These are phyloP conservation scores for Crocodylus rhombifer DNA, from an alignment of 2,797 vertebrate species.

Conservation along the genomic window DNA sequence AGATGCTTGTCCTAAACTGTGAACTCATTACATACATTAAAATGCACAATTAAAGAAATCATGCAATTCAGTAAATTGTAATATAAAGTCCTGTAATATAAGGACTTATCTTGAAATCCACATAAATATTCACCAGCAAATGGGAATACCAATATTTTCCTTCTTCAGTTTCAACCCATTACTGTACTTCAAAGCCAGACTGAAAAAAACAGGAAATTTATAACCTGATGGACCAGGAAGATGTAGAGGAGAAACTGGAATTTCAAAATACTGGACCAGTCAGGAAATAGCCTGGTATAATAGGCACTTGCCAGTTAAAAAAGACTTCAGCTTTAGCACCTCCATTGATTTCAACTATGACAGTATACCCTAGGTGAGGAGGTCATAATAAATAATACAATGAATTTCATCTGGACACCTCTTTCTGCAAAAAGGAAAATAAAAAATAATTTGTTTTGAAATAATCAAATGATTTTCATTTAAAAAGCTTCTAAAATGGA, in stretches of 20 bases:
- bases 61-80: not conserved
- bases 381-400: not conserved
- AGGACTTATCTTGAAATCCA: not conserved
- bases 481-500: accelerated
- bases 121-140: accelerated
- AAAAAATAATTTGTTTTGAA: not conserved
- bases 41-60: not conserved
- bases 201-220: not conserved
- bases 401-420: not conserved
- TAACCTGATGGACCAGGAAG: not conserved
- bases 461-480: not conserved
- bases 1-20: not conserved
- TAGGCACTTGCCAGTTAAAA: not conserved
- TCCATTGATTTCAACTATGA: not conserved
- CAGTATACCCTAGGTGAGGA: not conserved
- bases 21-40: not conserved
- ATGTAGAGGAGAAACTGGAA: not conserved
- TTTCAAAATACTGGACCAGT: not conserved
- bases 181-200: not conserved
- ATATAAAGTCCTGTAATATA: accelerated
- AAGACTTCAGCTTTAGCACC: not conserved
- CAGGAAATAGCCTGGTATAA: not conserved
- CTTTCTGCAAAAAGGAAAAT: not conserved
- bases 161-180: not conserved
- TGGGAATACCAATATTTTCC: not conserved